A percentile compares a stretch with the other conserved stretches of the same genome.
phyloP scores from a whole-genome alignment of 2,113 vertebrate genomes.

The Myrmecophaga tridactyla region DNA sequence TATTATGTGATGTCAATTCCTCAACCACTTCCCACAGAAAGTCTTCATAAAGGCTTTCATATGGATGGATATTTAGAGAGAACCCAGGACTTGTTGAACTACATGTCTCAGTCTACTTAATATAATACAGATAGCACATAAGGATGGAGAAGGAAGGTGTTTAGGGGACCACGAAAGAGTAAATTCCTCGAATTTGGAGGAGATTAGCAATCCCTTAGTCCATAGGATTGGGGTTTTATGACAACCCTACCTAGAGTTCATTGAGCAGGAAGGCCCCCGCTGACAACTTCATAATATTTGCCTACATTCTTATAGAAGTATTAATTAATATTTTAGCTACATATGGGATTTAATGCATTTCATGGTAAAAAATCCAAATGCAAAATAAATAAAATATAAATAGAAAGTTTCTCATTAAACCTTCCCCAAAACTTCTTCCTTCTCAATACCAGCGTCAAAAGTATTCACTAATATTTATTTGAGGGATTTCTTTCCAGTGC shows the following conservation, averaged over 20 bases:
- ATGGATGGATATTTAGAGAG: background rate
- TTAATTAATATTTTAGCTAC: background rate
- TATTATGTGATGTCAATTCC: background rate
- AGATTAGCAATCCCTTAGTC: background rate
- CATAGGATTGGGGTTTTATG: background rate
- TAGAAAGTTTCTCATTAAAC: background rate
- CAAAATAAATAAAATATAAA: background rate
- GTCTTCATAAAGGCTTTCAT: background rate
- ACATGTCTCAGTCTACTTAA: background rate
- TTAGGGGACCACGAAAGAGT: background rate
- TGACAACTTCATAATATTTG: background rate
- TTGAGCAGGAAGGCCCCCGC: background rate
- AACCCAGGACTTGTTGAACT: background rate
- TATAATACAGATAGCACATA: background rate
- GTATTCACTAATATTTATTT: background rate
- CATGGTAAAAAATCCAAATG: background rate
- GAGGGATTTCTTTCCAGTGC: background rate
- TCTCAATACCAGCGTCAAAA: background rate
- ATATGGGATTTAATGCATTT: background rate
- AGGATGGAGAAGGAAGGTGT: background rate
- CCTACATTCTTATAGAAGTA: background rate
- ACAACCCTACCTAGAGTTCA: background rate
- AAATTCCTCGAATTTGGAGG: background rate
- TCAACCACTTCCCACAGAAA: background rate
- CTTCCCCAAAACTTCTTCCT: background rate